Base-by-base conservation (phyloP, 2,888 invertebrate species). In the Dasysyrphus tricinctus region DNA sequence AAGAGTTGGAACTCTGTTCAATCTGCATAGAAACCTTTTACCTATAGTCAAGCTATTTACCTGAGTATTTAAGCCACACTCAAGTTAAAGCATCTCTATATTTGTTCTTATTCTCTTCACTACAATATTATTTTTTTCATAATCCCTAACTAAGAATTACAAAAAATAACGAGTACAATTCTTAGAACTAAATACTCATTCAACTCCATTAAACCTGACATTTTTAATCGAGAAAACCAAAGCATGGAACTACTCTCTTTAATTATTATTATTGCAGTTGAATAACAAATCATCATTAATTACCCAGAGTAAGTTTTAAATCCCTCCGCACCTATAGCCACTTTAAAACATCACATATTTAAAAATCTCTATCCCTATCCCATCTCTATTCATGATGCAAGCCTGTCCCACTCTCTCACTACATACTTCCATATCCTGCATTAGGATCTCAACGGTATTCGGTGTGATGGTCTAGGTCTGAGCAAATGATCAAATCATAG, bases 401-500 rank as follows among this genome's bases (percentile, higher is more conserved):
- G 24, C 2, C 32, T 14, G 14, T 44, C 65, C 19, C 9, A 19
- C 9, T 19, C 11, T 34, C 4, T n/a, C n/a, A n/a, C n/a, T n/a
- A n/a, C n/a, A n/a, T n/a, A 39, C 39, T 11, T 39, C 4, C 24
- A 34, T 47, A 47, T 65, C 59, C 34, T 57, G 37, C 59, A 34
- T 24, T n/a, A n/a, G 51, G 51, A 69, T 54, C 37, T 54, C 11
- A 0, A 24, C 14, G 37, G 5, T 51, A 37, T 51, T 32, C 19
- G n/a, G n/a, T n/a, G n/a, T n/a, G n/a, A n/a, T n/a, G n/a, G n/a
- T n/a, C n/a, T n/a, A n/a, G 2, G 51, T 51, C 37, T 34, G 49
- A 39, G 61, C 63, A 74, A 78, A 70, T 69, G 56, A 86, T 75
- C 78, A 78, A 86, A 75, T 86, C 75, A 81, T 47, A 56, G 70